Evolutionary conservation across 2,888 invertebrate genomes (phyloP).

Genomic region (Junonia oenone): DNA sequence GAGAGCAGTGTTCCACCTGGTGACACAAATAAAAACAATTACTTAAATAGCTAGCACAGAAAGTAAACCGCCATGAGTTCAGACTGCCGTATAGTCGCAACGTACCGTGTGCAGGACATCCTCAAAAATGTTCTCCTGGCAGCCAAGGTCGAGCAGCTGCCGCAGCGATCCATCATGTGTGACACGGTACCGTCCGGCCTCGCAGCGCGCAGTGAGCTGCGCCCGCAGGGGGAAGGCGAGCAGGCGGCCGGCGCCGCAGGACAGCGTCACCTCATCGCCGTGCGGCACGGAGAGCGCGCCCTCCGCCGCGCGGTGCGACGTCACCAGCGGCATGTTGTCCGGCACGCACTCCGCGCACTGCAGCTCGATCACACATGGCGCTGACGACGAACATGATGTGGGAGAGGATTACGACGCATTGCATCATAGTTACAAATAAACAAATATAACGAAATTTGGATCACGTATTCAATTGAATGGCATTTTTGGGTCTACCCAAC

Average conservation of each 20-base stretch:
- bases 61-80: too few species aligned
- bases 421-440: too few species aligned
- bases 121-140: conserved; percentile 64
- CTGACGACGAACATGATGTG: conserved; percentile 25
- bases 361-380: conserved; percentile 59
- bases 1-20: conserved; percentile 53
- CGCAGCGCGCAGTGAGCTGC: conserved; percentile 44
- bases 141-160: conserved; percentile 63
- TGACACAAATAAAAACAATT: neutral
- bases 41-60: too few species aligned
- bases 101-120: conserved; percentile 61
- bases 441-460: too few species aligned
- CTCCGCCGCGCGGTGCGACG: conserved; percentile 47
- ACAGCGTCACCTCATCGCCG: conserved; percentile 51
- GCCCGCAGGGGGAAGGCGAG: conserved; percentile 49
- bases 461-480: too few species aligned
- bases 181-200: conserved; percentile 51
- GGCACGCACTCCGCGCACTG: conserved; percentile 66
- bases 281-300: conserved; percentile 37
- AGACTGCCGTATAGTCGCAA: neutral
- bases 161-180: conserved; percentile 40
- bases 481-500: too few species aligned
- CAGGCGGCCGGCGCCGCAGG: conserved; percentile 58
- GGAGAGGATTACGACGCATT: neutral
- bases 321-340: conserved; percentile 67